Evolutionary conservation across 2,888 invertebrate genomes (phyloP), one percentile per base, ranked within the genome.

Genomic region (Rhorus exstirpatorius): DNA sequence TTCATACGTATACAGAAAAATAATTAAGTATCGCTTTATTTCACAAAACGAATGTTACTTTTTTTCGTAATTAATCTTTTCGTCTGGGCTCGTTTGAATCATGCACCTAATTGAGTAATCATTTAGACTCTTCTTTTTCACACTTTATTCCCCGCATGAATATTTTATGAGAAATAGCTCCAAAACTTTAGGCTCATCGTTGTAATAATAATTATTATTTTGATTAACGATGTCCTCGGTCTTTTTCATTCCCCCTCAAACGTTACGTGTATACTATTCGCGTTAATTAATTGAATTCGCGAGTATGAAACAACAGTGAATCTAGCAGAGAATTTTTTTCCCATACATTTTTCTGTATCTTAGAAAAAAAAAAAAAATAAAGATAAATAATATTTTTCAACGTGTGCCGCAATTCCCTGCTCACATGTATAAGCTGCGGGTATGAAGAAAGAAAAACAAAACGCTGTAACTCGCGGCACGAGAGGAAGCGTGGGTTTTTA

Each of bases 401-500:
- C 53, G n/a, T n/a, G 70, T 67, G 17, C 6, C 49, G 35, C 14
- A 63, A 65, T 65, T 63, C 61, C 12, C 35, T 51, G 38, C 38
- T 1, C n/a, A 19, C 41, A 17, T 41, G 51, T 51, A 31, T 14
- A 44, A 55, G 24, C 17, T 31, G 46, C 51, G n/a, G n/a, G n/a
- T 14, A 24, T 7, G 61, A 46, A 24, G 24, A 24, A 19, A 26
- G 24, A 63, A 65, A 44, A 35, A 67, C 26, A 67, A 31, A 65
- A 44, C 24, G 38, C 7, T 19, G 63, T 24, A 60, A 31, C 61
- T 49, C 63, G 67, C 55, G 41, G 78, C 24, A 61, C 55, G 55
- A 19, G 63, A 44, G 65, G 10, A 38, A 60, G 63, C 49, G 46
- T 63, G 44, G 63, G 82, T 82, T 87, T 87, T 87, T 87, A 87